Base-by-base conservation (phyloP, 2,113 vertebrate genomes). In the Pungitius pungitius region DNA sequence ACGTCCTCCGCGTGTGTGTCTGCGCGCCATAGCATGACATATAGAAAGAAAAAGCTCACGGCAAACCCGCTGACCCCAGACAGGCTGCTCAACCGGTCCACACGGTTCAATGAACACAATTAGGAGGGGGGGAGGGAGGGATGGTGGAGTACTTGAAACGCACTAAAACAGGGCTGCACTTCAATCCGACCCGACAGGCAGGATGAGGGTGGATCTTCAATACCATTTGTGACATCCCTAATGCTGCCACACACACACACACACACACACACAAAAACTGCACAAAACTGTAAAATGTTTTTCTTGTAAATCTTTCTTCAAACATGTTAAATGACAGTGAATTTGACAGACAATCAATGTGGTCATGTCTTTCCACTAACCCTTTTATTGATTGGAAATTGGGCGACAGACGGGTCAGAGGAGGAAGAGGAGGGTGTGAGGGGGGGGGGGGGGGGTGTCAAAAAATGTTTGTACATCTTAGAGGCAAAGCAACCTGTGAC, bases 81-180 rank as follows among this genome's bases (percentile, higher is more conserved):
- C 77, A 92, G 90, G 87, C 93, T 94, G 93, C 90, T 83, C 92
- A 92, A 94, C 89, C 87, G 93, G 94, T 93, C 94, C 94, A 94
- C 94, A 88, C 76, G 87, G 87, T 83, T 91, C 84, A 95, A 94
- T 94, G 95, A 94, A 93, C 93, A 93, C 94, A 95, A 95, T 95
- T 92, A 94, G 90, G 60, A 86, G 17, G 63, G 33, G 42, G 92
- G 77, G 80, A 69, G 7, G 30, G 54, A 64, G 90, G n/a, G 40
- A 43, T 42, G 54, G 20, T 27, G 73, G 92, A 92, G 89, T 89
- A 92, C 91, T 94, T 88, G 88, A 92, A 92, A 90, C 91, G 93
- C 85, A 91, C 81, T 66, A 56, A 85, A 85, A 85, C 77, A 80
- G 63, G 59, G 69, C 84, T 85, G 85, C 85, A 78, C 86, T 91